A percentile compares a stretch with the other conserved stretches of the same genome.
Evolutionary conservation across 2,888 invertebrate species (phyloP).

Genomic region (Xylota segnis): DNA sequence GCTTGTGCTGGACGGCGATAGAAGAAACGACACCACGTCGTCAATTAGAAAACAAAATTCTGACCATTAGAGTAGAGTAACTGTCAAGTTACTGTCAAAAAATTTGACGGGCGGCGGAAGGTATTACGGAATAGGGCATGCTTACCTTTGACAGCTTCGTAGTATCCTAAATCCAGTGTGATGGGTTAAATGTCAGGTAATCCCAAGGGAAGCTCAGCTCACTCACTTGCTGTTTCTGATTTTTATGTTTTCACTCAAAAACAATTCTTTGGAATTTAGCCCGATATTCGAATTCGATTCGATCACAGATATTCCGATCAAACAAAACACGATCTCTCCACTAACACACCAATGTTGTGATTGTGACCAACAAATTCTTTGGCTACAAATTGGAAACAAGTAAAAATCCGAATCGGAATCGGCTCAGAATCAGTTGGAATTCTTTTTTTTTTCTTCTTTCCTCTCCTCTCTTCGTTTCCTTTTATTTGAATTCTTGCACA

Average conservation of each 20-base stretch:
- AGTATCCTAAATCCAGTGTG: slow-evolving; percentile 85
- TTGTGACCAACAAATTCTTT: slow-evolving; percentile 34
- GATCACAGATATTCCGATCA: not conserved
- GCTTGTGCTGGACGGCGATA: not conserved
- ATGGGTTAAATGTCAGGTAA: slow-evolving; percentile 76
- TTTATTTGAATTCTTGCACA: not conserved
- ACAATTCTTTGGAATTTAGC: slow-evolving; percentile 20
- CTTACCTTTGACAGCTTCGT: slow-evolving; percentile 85
- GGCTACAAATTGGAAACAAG: not conserved
- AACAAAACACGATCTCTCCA: slow-evolving; percentile 3
- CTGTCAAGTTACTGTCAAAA: slow-evolving; percentile 8
- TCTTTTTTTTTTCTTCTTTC: not conserved
- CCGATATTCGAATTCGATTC: slow-evolving; percentile 4
- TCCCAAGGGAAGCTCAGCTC: slow-evolving; percentile 67
- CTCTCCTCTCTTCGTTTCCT: not conserved
- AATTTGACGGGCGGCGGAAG: not conserved
- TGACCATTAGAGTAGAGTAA: slow-evolving; percentile 2
- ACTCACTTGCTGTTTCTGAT: slow-evolving; percentile 45
- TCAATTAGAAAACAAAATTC: slow-evolving; percentile 43
- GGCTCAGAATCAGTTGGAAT: not conserved
- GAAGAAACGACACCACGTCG: slow-evolving; percentile 28
- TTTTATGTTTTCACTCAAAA: slow-evolving; percentile 38
- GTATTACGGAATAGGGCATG: not conserved
- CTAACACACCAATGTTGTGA: slow-evolving; percentile 24
- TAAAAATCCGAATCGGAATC: slow-evolving; percentile 17